Evolutionary conservation across 2,888 invertebrate genomes (phyloP).

Genomic region (Willowsia nigromaculata): DNA sequence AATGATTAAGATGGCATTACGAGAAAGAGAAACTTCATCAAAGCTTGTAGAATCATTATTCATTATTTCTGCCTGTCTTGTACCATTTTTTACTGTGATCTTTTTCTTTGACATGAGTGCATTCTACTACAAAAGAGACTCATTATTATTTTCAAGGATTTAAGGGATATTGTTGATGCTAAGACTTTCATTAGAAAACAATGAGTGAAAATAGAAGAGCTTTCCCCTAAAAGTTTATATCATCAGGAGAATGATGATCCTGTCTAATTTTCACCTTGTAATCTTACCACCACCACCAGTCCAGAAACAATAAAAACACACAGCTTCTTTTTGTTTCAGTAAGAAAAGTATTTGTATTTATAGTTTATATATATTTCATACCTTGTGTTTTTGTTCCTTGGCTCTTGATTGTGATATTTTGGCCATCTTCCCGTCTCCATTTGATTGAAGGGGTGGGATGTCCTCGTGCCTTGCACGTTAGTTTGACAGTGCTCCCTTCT

Average conservation of each 20-base stretch:
- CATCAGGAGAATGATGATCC: neutral
- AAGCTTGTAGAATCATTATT: conserved; percentile 19
- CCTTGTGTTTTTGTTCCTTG: conserved; percentile 85
- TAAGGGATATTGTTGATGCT: neutral
- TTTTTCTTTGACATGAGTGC: conserved; percentile 4
- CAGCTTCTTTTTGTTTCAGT: neutral
- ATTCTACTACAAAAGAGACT: neutral
- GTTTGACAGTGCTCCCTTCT: conserved; percentile 86
- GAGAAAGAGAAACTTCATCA: neutral
- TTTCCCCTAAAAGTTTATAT: neutral
- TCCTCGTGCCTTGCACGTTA: conserved; percentile 86
- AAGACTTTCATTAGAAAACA: conserved; percentile 25
- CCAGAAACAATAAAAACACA: neutral
- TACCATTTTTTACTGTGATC: conserved; percentile 11
- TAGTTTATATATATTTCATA: too few species aligned
- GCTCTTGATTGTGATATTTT: conserved; percentile 89
- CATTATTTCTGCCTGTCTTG: neutral
- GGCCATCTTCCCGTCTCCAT: conserved; percentile 92
- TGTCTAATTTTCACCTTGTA: conserved; percentile 28
- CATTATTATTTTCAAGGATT: neutral
- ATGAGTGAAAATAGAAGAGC: neutral
- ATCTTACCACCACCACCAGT: neutral
- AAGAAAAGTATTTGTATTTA: neutral
- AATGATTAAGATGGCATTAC: neutral
- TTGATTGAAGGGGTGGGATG: conserved; percentile 89